Evolutionary conservation across 2,888 invertebrate species (phyloP), one percentile per base, ranked within the genome.

Genomic region (Agriopis marginaria): DNA sequence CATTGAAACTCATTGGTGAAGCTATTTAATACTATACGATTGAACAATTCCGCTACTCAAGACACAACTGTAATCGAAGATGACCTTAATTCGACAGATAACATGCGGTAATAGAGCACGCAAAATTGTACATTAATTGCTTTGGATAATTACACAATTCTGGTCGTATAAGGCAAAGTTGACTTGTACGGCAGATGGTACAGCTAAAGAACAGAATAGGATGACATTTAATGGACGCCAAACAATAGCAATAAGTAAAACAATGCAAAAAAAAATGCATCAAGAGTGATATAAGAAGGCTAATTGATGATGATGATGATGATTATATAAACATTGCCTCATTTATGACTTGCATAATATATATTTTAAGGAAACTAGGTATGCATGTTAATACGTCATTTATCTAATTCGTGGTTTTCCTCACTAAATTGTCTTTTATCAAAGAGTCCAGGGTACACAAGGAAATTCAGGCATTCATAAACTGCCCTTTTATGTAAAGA

Each of bases 31-130:
- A 50, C 14, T 14, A 68, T 59, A 59, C 40, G 53, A 62, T 54
- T 63, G 65, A 63, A 63, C 62, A 63, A 58, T 63, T 63, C 62
- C 66, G 70, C 56, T 58, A 62, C 51, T 70, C 58, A 58, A 58
- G 58, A 45, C 58, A 17, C 53, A 54, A 70, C 54, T 58, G 32
- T 49, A 67, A 67, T 67, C 44, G 55, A 53, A 67, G 40, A 64
- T 71, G 71, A 45, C 71, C 71, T 67, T 64, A 61, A 62, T 71
- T 67, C 17, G 17, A 61, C 47, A 51, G 53, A 65, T 47, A 63
- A 42, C 53, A 54, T 53, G 40, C 55, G 39, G 51, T 42, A 54
- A 50, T 50, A 54, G 47, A 50, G 40, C 3, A 50, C 44, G 55
- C 50, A n/a, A 45, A 56, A 56, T 50, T 47, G 11, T 9, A 54